Base-by-base conservation (phyloP, 2,888 invertebrate species). In the Drosophila atroscutellata region DNA sequence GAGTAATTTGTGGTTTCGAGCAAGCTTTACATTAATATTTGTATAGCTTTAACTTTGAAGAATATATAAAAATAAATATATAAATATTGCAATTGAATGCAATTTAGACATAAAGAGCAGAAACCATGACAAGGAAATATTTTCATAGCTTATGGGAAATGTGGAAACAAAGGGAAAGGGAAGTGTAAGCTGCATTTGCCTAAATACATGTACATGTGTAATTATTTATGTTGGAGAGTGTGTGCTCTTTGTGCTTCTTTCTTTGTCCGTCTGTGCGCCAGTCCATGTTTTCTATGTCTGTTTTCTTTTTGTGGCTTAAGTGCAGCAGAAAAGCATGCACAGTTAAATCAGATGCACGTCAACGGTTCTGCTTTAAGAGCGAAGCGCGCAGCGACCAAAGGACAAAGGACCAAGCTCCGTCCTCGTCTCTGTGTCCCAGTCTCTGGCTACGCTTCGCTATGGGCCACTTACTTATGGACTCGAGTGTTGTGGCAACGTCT, bases 401-500 rank as follows among this genome's bases (percentile, higher is more conserved):
- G 26, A 51, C 11, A 42, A n/a, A 32, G 15, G 20, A 39, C 6
- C 3, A 30, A 20, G 39, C 57, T 34, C 5, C n/a, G 26, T 15
- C 50, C 50, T 9, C 50, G 32, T 15, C 13, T 32, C 13, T 26
- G 2, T 9, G 15, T 8, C 34, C 8, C 0, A 13, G 34, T 28
- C 65, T 18, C 11, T 13, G 15, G 4, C 34, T 45, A 15, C 26
- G 50, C 45, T 62, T 63, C 63, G 70, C 71, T 63, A 45, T 50
- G 71, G 76, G 77, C 77, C 77, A 77, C 77, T 77, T 77, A 79
- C 71, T 63, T 78, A 61, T 39, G 36, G 72, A 34, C 75, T 74
- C 61, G 60, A 74, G 74, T 63, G 63, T 63, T 60, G 69, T 36
- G 56, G 80, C 69, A 39, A 66, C 63, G 76, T 67, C 77, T 73